Conservation (phyloP, 1,140 invertebrate genomes). For the Habropoda laboriosa region DNA sequence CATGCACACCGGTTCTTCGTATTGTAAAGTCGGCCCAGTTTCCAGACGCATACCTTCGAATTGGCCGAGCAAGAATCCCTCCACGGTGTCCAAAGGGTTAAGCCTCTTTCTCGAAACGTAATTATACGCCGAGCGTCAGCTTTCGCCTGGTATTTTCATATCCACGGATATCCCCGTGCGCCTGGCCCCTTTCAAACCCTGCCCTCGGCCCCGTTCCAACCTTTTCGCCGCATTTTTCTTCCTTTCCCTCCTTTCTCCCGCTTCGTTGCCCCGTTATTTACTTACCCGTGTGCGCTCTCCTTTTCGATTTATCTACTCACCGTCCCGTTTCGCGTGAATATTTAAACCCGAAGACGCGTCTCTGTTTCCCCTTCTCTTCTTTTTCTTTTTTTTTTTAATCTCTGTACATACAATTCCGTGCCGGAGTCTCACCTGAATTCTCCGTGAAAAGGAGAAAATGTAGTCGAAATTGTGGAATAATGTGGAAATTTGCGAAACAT, state of each 20-base stretch:
- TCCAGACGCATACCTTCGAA: conserved; percentile 13
- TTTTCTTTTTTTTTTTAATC: too few species aligned
- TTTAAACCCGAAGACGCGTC: conserved; percentile 35
- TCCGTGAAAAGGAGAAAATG: too few species aligned
- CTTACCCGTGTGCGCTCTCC: neutral
- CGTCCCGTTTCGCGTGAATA: conserved; percentile 29
- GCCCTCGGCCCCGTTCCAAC: conserved; percentile 29
- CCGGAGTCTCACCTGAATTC: too few species aligned
- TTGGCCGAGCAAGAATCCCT: conserved; percentile 24
- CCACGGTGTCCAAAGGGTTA: neutral
- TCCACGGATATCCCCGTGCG: conserved; percentile 5
- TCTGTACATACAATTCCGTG: too few species aligned
- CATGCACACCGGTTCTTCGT: too few species aligned
- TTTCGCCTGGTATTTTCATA: conserved; percentile 30
- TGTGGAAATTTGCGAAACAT: too few species aligned
- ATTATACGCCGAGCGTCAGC: conserved; percentile 24
- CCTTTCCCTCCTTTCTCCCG: neutral
- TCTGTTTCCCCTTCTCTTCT: neutral
- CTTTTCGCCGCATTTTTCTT: neutral
- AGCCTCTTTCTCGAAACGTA: conserved; percentile 33
- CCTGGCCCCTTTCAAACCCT: conserved; percentile 33
- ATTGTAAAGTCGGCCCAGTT: neutral
- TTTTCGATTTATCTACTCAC: conserved; percentile 53
- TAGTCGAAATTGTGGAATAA: too few species aligned
- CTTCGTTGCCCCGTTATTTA: conserved; percentile 1